phyloP scores from a whole-genome alignment of 2,888 invertebrate genomes.

The Drosophila melanosoma region DNA sequence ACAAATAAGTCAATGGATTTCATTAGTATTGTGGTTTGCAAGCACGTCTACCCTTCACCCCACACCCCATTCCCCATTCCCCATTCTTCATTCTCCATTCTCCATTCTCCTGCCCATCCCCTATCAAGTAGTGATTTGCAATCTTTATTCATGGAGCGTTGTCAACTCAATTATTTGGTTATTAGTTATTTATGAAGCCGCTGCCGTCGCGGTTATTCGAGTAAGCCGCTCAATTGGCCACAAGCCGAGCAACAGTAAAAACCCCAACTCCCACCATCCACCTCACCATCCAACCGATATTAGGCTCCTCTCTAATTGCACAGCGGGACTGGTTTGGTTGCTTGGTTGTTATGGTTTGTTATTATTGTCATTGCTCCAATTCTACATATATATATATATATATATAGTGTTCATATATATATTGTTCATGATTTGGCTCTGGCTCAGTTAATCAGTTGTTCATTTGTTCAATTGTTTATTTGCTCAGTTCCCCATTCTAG shows the following conservation, averaged over 20 bases:
- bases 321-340: constrained; percentile 44
- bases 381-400: neutral
- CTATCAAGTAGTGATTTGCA: constrained; percentile 25
- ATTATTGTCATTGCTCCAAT: constrained; percentile 31
- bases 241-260: constrained; percentile 3
- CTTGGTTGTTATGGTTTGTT: neutral
- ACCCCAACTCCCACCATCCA: neutral
- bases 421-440: neutral
- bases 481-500: neutral
- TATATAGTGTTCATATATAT: no score
- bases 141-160: constrained; percentile 54
- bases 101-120: neutral
- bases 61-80: neutral
- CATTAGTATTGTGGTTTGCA: constrained; percentile 31
- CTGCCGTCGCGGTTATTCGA: constrained; percentile 46
- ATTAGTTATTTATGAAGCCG: constrained; percentile 67
- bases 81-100: no score
- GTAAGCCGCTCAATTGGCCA: constrained; percentile 60
- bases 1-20: constrained; percentile 36
- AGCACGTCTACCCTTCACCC: neutral
- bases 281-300: neutral
- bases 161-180: constrained; percentile 68
- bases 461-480: no score
- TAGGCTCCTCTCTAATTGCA: constrained; percentile 44
- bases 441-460: constrained; percentile 2